Evolutionary conservation across 2,797 vertebrate genomes (phyloP).

Genomic region (Pelochelys cantorii): DNA sequence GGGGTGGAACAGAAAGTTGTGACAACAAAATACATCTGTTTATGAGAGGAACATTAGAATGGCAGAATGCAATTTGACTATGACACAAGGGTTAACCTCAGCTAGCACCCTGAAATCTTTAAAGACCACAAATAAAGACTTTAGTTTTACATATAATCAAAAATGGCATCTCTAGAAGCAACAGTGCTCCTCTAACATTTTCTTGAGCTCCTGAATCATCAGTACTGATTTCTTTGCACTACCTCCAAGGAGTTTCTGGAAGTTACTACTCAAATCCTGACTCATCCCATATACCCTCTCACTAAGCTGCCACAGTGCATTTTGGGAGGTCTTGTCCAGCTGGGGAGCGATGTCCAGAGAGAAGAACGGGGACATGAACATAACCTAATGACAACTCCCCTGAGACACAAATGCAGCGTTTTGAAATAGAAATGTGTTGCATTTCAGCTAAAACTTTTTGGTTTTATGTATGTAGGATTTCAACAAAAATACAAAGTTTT

Average conservation of each 20-base stretch:
- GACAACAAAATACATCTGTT: neutral
- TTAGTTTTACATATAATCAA: neutral
- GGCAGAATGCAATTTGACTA: neutral
- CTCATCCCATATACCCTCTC: neutral
- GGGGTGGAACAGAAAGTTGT: neutral
- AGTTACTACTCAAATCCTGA: neutral
- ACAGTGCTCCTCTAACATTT: neutral
- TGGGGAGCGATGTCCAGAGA: neutral
- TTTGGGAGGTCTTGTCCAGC: accelerated
- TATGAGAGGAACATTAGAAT: neutral
- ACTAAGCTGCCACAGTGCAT: neutral
- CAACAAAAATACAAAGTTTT: neutral
- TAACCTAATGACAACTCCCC: neutral
- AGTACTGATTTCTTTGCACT: neutral
- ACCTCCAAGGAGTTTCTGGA: neutral
- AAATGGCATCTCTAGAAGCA: neutral
- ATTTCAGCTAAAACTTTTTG: neutral
- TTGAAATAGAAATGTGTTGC: neutral
- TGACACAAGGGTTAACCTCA: neutral
- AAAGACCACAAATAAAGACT: neutral
- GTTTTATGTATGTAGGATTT: no score
- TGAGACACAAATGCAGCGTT: neutral
- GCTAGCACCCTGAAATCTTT: neutral
- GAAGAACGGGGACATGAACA: accelerated
- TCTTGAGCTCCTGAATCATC: neutral